phyloP scores from a whole-genome alignment of 2,888 invertebrate species.

The Leucoma salicis region DNA sequence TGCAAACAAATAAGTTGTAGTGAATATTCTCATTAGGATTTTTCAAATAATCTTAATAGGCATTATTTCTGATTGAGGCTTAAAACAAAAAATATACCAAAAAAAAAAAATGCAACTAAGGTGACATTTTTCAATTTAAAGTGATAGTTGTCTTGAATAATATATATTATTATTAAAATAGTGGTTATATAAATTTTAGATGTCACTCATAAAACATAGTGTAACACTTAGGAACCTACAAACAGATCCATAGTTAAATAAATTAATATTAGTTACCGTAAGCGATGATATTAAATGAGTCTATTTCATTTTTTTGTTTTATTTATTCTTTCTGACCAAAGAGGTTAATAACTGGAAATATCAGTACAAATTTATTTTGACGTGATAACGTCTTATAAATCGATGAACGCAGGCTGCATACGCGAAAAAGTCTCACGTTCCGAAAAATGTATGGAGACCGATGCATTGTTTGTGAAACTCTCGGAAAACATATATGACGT shows the following conservation, averaged over 20 bases:
- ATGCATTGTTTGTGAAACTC: no score
- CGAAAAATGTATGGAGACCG: no score
- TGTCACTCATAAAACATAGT: slow-evolving; percentile 26
- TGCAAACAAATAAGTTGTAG: no score
- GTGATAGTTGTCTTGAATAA: slow-evolving; percentile 7
- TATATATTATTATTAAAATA: slow-evolving; percentile 15
- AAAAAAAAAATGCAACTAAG: background rate
- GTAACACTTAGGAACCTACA: slow-evolving; percentile 15
- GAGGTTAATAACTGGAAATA: no score
- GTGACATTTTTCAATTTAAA: slow-evolving; percentile 13
- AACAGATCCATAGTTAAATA: slow-evolving; percentile 40
- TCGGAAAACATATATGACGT: no score
- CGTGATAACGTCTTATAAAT: no score
- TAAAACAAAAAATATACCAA: background rate
- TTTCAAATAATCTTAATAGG: no score
- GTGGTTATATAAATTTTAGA: slow-evolving; percentile 14
- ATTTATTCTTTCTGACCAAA: slow-evolving; percentile 22
- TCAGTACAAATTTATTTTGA: no score
- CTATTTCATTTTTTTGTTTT: slow-evolving; percentile 29
- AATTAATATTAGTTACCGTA: slow-evolving; percentile 59
- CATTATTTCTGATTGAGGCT: no score
- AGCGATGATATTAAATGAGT: slow-evolving; percentile 50
- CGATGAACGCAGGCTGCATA: no score
- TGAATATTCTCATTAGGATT: no score
- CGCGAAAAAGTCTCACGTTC: no score